These are phyloP conservation scores for Bugula neritina DNA, from an alignment of 2,888 invertebrate genomes.

Conservation along the genomic window DNA sequence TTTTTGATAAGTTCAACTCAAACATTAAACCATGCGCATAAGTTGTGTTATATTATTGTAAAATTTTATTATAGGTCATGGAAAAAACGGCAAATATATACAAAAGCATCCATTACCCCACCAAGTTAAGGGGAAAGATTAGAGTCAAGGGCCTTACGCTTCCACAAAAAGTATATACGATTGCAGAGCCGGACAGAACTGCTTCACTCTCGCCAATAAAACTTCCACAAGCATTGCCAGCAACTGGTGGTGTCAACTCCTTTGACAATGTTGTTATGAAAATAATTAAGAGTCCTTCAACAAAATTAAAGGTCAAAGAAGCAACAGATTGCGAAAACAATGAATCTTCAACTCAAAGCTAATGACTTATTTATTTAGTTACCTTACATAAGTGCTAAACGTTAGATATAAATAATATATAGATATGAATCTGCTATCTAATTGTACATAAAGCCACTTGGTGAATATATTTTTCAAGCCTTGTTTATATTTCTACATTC, in stretches of 20 bases:
- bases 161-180: slow-evolving; percentile 69
- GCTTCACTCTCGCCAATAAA: background rate
- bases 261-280: background rate
- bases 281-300: background rate
- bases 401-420: no score
- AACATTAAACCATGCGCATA: no score
- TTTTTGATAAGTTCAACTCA: no score
- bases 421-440: no score
- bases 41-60: no score
- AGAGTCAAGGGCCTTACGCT: slow-evolving; percentile 86
- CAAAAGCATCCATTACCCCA: slow-evolving; percentile 70
- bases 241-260: background rate
- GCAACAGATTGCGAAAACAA: background rate
- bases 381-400: no score
- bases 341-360: background rate
- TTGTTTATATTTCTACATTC: no score
- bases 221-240: background rate
- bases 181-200: slow-evolving; percentile 25
- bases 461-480: no score
- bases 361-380: no score
- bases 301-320: background rate
- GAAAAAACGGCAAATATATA: slow-evolving; percentile 70
- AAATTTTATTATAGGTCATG: slow-evolving; percentile 65
- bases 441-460: no score
- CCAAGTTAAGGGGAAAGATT: slow-evolving; percentile 82